A percentile compares a stretch with the other conserved stretches of the same genome.
These are phyloP conservation scores for Apistogramma diplotaenia DNA, from an alignment of 2,113 vertebrate species.

Conservation along the genomic window DNA sequence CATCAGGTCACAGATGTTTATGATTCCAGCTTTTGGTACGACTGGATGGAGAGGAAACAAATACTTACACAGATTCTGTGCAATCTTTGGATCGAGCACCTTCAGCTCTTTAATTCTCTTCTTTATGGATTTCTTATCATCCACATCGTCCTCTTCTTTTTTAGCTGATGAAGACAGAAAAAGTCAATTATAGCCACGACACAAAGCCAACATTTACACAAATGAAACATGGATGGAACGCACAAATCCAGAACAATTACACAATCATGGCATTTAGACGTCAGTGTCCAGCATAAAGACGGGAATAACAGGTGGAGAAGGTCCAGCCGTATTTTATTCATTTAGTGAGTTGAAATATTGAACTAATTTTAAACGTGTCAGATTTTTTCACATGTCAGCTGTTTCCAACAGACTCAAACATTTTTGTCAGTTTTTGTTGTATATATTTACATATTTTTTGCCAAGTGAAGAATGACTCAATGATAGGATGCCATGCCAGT, in stretches of 20 bases:
- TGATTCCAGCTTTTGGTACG: neutral
- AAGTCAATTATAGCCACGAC: conserved; percentile 1
- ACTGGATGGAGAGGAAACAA: neutral
- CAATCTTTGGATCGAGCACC: conserved; percentile 93
- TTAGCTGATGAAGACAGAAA: conserved; percentile 77
- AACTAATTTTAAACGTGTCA: neutral
- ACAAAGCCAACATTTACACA: conserved; percentile 5
- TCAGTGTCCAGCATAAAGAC: neutral
- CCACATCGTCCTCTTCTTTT: conserved; percentile 85
- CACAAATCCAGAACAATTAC: neutral
- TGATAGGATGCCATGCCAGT: conserved; percentile 40
- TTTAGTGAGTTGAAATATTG: neutral
- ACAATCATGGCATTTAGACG: conserved; percentile 10
- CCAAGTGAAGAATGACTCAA: conserved; percentile 15
- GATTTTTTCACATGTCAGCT: neutral
- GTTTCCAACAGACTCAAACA: neutral
- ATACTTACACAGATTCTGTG: conserved; percentile 97
- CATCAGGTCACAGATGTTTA: neutral
- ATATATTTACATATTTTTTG: conserved; percentile 6
- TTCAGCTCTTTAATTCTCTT: conserved; percentile 96
- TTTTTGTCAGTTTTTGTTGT: neutral
- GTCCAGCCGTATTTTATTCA: neutral
- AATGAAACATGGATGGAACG: neutral
- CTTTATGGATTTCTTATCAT: conserved; percentile 89
- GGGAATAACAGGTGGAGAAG: neutral